These are phyloP conservation scores for Pantelozetes paolii DNA, from an alignment of 2,888 invertebrate species.

Conservation along the genomic window DNA sequence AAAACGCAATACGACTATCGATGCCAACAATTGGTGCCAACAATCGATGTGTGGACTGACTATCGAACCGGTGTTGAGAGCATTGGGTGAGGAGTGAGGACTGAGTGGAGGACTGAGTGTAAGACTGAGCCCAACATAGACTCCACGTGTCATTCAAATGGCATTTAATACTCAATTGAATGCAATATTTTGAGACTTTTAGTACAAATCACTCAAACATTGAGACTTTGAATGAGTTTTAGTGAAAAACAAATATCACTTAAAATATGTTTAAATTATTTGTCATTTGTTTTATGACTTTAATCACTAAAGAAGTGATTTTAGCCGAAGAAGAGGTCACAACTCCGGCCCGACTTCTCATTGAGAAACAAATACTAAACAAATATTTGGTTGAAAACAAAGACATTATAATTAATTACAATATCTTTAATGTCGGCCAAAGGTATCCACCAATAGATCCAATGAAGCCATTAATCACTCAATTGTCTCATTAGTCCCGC, in stretches of 20 bases:
- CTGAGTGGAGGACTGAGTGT: too few species aligned
- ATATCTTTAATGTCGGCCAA: slow-evolving; percentile 48
- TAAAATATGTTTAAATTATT: neutral
- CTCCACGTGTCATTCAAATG: slow-evolving; percentile 32
- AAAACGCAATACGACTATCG: neutral
- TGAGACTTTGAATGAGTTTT: too few species aligned
- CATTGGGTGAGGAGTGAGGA: too few species aligned
- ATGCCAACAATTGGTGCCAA: neutral
- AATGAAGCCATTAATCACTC: neutral
- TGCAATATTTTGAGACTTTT: too few species aligned
- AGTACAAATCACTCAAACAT: too few species aligned
- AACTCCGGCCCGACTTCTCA: slow-evolving; percentile 45
- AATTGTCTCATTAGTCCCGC: slow-evolving; percentile 62
- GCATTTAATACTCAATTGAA: slow-evolving; percentile 7
- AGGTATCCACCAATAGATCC: slow-evolving; percentile 41
- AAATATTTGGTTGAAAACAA: slow-evolving; percentile 93
- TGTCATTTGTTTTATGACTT: neutral
- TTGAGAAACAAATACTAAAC: slow-evolving; percentile 68
- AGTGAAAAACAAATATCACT: neutral
- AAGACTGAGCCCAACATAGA: too few species aligned
- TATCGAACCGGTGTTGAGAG: slow-evolving; percentile 5
- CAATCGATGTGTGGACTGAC: neutral
- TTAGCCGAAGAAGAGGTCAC: slow-evolving; percentile 19
- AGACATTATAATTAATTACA: slow-evolving; percentile 81
- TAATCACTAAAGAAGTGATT: neutral